Percentiles rank a stretch among this genome's conserved stretches.
Evolutionary conservation across 2,888 invertebrate genomes (phyloP).

Genomic region (Aporophyla nigra): DNA sequence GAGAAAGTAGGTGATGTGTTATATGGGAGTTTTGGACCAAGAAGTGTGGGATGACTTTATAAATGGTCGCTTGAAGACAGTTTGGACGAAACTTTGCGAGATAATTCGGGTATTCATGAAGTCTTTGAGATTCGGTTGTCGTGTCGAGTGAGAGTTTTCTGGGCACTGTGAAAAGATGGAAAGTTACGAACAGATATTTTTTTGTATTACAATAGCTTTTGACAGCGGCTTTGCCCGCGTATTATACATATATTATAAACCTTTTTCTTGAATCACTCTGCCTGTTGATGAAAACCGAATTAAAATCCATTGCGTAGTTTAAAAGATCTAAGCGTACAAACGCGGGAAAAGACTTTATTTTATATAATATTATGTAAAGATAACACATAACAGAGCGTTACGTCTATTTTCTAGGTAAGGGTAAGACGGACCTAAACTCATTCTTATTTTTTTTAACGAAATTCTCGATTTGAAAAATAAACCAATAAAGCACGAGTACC

Average conservation of each 20-base stretch:
- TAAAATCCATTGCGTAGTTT: no score
- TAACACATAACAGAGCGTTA: no score
- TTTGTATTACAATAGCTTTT: no score
- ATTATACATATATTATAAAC: no score
- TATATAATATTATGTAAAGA: no score
- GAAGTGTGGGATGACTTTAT: slow-evolving; percentile 34
- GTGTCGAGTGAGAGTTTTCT: background rate
- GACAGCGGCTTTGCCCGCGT: no score
- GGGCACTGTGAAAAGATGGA: background rate
- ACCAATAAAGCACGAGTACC: background rate
- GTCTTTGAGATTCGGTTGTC: background rate
- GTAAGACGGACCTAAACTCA: background rate
- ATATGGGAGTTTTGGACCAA: slow-evolving; percentile 25
- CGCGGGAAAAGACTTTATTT: no score
- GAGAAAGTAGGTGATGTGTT: slow-evolving; percentile 53
- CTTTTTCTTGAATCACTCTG: no score
- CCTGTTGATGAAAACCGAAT: no score
- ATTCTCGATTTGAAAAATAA: background rate
- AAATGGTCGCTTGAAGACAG: slow-evolving; percentile 39
- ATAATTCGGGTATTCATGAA: background rate
- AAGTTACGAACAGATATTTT: slow-evolving; percentile 1
- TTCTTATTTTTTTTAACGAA: background rate
- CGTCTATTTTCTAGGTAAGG: no score
- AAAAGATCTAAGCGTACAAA: no score
- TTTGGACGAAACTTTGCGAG: slow-evolving; percentile 39